These are phyloP conservation scores for Lasioglossum baleicum DNA, from an alignment of 1,140 invertebrate genomes.

Conservation along the genomic window DNA sequence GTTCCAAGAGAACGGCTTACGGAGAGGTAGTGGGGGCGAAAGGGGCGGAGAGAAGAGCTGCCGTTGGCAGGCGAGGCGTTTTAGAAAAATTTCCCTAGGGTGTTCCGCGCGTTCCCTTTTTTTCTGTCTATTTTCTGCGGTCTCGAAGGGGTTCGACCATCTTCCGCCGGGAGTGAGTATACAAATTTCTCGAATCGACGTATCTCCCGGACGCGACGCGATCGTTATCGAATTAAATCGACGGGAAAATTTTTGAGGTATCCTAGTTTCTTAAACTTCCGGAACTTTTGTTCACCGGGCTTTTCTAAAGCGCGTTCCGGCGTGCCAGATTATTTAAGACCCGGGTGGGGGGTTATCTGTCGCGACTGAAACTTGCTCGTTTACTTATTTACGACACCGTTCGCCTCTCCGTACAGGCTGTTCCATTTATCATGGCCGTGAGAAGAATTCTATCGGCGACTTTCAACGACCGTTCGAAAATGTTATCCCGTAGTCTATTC, in stretches of 20 bases:
- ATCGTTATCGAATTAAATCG: conserved; percentile 37
- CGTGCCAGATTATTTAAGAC: conserved; percentile 33
- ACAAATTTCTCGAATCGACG: conserved; percentile 1
- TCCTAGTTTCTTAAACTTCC: conserved; percentile 12
- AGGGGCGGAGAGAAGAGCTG: not conserved
- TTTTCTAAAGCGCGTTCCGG: not conserved
- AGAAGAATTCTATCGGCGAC: not conserved
- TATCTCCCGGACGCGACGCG: not conserved
- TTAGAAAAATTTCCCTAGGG: conserved; percentile 1
- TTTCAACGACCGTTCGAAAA: too few species aligned
- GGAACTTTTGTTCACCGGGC: not conserved
- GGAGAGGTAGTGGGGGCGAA: too few species aligned
- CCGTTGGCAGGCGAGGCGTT: not conserved
- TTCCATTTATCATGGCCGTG: not conserved
- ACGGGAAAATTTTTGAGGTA: conserved; percentile 37
- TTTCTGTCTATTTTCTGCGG: not conserved
- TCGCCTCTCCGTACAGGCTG: not conserved
- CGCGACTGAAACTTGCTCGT: conserved; percentile 25
- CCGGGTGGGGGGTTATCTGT: conserved; percentile 13
- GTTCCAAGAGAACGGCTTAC: not conserved
- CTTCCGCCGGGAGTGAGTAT: not conserved
- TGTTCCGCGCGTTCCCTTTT: not conserved
- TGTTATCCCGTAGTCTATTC: too few species aligned
- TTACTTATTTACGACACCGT: conserved; percentile 29
- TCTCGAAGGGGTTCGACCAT: not conserved